Conservation (phyloP, 30 jellyfish, hydroid and myxozoan species). For the Aurelia coerulea region DNA sequence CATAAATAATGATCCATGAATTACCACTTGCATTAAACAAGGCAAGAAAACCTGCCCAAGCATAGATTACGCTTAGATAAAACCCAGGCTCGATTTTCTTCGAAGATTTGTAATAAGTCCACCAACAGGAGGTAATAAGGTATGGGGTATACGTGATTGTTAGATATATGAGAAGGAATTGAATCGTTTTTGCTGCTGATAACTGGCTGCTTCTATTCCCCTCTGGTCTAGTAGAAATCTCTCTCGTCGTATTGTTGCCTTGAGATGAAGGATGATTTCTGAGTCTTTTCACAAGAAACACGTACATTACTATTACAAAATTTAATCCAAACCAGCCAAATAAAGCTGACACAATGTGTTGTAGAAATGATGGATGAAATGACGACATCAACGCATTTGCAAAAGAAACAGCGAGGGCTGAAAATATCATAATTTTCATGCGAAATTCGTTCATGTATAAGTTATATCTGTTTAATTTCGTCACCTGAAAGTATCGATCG, state of each 20-base stretch:
- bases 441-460: slow-evolving; percentile 41
- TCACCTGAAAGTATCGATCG: slow-evolving; percentile 49
- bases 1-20: slow-evolving; percentile 36
- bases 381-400: not conserved
- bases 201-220: slow-evolving; percentile 34
- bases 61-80: not conserved
- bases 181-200: slow-evolving; percentile 64
- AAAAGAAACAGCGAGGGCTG: slow-evolving; percentile 15
- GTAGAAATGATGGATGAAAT: not conserved
- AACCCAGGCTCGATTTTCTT: slow-evolving; percentile 6
- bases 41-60: slow-evolving; percentile 13
- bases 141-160: not conserved
- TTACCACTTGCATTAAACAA: slow-evolving; percentile 43
- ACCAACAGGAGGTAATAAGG: too few species aligned
- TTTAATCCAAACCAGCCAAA: not conserved
- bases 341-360: not conserved
- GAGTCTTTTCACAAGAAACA: not conserved
- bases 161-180: slow-evolving; percentile 22
- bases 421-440: slow-evolving; percentile 25
- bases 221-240: not conserved
- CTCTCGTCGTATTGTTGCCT: not conserved
- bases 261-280: not conserved
- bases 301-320: not conserved
- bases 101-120: too few species aligned
- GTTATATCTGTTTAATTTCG: slow-evolving; percentile 42